These are phyloP conservation scores for Drosophila ananassae DNA, from an alignment of 1,140 invertebrate genomes.

Conservation along the genomic window DNA sequence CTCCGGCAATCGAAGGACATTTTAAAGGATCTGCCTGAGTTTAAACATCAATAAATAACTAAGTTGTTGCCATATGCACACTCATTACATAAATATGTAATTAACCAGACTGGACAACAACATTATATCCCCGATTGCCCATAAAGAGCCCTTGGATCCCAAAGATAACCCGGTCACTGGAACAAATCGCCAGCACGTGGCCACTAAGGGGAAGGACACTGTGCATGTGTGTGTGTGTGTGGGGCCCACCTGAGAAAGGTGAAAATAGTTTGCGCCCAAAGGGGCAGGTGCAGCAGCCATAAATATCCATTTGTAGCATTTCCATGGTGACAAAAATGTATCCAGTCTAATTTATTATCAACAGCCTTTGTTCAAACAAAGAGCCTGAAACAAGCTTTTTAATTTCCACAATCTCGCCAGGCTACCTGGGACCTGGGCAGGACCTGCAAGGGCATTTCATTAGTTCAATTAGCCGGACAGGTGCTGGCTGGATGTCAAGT, in stretches of 20 bases:
- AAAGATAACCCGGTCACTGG: constrained; percentile 43
- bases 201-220: constrained; percentile 32
- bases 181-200: constrained; percentile 55
- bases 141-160: constrained; percentile 31
- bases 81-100: constrained; percentile 58
- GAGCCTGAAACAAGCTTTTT: constrained; percentile 60
- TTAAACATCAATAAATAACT: constrained; percentile 43
- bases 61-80: constrained; percentile 49
- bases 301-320: constrained; percentile 76
- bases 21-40: constrained; percentile 13
- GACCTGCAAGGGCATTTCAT: constrained; percentile 62
- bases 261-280: constrained; percentile 17
- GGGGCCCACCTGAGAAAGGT: background rate
- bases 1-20: background rate
- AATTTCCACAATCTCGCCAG: constrained; percentile 48
- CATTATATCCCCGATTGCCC: constrained; percentile 26
- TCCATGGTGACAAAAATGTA: constrained; percentile 76
- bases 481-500: constrained; percentile 55
- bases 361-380: constrained; percentile 67
- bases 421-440: constrained; percentile 18
- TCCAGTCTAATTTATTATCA: constrained; percentile 76
- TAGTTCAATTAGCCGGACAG: constrained; percentile 75
- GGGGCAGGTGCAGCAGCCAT: constrained; percentile 36
- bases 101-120: constrained; percentile 36
- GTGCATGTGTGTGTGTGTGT: background rate